Conservation (phyloP, 2,888 invertebrate genomes). For the Phaedon cochleariae region DNA sequence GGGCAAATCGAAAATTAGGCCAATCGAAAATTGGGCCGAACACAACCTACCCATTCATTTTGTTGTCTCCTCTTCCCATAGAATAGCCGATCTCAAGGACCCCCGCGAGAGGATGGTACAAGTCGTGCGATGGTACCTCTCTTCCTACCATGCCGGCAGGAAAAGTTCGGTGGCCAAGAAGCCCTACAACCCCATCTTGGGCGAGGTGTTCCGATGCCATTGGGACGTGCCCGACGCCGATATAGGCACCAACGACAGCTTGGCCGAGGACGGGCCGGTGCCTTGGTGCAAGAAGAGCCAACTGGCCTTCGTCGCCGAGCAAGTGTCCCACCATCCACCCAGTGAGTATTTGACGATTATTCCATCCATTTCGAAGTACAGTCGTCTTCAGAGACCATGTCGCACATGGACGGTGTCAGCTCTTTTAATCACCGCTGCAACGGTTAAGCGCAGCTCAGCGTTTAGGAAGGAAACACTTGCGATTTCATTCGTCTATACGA, state of each 20-base stretch:
- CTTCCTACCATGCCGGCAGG: conserved; percentile 98
- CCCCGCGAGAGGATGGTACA: conserved; percentile 93
- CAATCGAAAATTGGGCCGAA: too few relatives aligned
- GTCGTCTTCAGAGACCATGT: too few relatives aligned
- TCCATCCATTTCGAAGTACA: background rate
- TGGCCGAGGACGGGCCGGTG: conserved; percentile 82
- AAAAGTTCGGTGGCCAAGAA: conserved; percentile 98
- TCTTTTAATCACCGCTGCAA: too few relatives aligned
- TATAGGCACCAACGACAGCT: conserved; percentile 61
- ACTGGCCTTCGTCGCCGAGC: conserved; percentile 94
- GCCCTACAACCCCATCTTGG: conserved; percentile 98
- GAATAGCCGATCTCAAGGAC: conserved; percentile 88
- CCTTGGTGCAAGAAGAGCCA: conserved; percentile 91
- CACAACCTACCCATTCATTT: too few relatives aligned
- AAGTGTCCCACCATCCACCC: conserved; percentile 99
- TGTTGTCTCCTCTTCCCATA: conserved; percentile 59
- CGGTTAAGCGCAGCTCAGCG: too few relatives aligned
- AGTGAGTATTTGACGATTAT: conserved; percentile 65
- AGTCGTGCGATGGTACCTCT: conserved; percentile 95
- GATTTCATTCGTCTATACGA: too few relatives aligned
- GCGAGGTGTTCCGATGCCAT: conserved; percentile 92
- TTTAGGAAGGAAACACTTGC: too few relatives aligned
- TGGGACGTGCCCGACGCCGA: conserved; percentile 72
- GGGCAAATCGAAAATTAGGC: too few relatives aligned
- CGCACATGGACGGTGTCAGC: too few relatives aligned